Conservation (phyloP, 2,113 vertebrate genomes). For the Macaca mulatta region DNA sequence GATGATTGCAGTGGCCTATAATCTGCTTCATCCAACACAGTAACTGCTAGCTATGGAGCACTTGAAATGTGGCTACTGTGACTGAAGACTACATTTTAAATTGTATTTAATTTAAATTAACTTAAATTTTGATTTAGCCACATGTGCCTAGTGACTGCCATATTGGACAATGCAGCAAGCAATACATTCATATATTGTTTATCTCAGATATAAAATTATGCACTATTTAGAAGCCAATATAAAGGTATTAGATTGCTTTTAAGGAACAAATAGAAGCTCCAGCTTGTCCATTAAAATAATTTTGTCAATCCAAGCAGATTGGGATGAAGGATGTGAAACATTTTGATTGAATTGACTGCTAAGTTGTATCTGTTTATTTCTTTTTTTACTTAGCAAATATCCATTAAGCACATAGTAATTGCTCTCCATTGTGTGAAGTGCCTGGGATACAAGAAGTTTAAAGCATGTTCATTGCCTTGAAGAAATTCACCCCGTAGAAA, state of each 20-base stretch:
- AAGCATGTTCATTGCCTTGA: not conserved
- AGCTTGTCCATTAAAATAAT: not conserved
- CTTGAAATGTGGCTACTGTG: not conserved
- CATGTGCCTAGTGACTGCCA: not conserved
- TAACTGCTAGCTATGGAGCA: not conserved
- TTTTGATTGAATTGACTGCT: not conserved
- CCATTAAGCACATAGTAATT: not conserved
- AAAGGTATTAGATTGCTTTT: not conserved
- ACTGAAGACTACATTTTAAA: not conserved
- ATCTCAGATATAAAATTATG: not conserved
- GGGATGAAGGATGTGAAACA: not conserved
- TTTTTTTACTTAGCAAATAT: slow-evolving; percentile 7
- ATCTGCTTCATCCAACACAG: not conserved
- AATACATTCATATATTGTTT: not conserved
- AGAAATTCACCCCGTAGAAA: not conserved
- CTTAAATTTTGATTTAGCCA: slow-evolving; percentile 10
- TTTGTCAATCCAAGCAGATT: not conserved
- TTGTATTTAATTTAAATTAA: not conserved
- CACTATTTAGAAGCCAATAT: not conserved
- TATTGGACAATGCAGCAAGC: not conserved
- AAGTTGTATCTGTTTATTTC: not conserved
- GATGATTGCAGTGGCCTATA: not conserved
- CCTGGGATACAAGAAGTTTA: not conserved
- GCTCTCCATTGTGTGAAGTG: not conserved
- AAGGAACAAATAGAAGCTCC: not conserved